These are phyloP conservation scores for Callionymus lyra DNA, from an alignment of 2,113 vertebrate species.

Conservation along the genomic window DNA sequence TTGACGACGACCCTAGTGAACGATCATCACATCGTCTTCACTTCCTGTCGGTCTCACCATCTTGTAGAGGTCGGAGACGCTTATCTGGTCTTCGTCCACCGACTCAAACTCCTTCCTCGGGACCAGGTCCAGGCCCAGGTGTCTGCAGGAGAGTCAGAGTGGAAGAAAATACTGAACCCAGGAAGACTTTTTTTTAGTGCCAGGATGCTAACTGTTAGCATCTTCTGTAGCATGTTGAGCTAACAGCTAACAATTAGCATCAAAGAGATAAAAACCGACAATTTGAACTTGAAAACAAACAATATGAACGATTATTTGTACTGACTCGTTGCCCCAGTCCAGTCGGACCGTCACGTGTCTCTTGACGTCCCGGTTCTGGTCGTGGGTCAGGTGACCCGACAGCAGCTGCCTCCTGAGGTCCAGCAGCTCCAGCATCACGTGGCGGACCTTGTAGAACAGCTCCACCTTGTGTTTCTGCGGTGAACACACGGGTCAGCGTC, in stretches of 20 bases:
- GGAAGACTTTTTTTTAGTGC: too few relatives aligned
- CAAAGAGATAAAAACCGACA: too few relatives aligned
- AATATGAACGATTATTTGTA: too few relatives aligned
- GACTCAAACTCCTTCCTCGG: constrained; percentile 96
- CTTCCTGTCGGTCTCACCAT: constrained; percentile 78
- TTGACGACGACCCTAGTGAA: too few relatives aligned
- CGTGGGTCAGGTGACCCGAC: constrained; percentile 90
- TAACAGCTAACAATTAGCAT: too few relatives aligned
- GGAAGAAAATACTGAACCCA: too few relatives aligned
- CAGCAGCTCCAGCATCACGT: constrained; percentile 96
- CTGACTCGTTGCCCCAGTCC: constrained; percentile 99
- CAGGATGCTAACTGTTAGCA: too few relatives aligned
- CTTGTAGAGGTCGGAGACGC: constrained; percentile 95
- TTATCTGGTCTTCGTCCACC: constrained; percentile 94
- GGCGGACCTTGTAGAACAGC: constrained; percentile 96
- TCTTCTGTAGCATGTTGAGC: too few relatives aligned
- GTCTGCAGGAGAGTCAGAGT: constrained; percentile 77
- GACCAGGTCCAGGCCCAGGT: constrained; percentile 90
- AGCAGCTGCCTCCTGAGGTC: constrained; percentile 91
- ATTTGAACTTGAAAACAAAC: too few relatives aligned
- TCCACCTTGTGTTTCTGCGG: constrained; percentile 92
- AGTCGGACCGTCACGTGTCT: constrained; percentile 89
- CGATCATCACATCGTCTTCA: too few relatives aligned
- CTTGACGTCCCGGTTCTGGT: constrained; percentile 92
- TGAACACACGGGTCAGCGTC: neutral